Conservation (phyloP, 2,113 vertebrate genomes). For the Cisticola juncidis region DNA sequence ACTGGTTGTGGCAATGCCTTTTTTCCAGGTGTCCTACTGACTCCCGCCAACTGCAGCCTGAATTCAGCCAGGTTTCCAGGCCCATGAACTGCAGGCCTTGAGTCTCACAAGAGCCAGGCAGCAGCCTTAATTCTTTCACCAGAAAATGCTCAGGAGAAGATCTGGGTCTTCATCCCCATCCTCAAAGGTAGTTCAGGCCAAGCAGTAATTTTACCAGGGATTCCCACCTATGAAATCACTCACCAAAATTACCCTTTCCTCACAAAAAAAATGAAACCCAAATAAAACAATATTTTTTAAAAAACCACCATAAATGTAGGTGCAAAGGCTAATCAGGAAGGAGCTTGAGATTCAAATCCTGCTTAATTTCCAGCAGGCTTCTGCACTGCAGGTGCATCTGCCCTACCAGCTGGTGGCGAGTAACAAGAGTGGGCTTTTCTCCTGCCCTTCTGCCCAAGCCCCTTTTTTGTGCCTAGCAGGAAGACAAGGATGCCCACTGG, state of each 20-base stretch:
- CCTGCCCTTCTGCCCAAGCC: neutral
- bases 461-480: neutral
- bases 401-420: neutral
- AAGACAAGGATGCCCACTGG: fast-evolving
- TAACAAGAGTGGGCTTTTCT: neutral
- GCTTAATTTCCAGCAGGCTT: neutral
- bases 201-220: neutral
- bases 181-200: neutral
- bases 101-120: neutral
- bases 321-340: neutral
- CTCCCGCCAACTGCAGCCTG: neutral
- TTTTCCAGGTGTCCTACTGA: neutral
- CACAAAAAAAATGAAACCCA: neutral
- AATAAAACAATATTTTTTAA: neutral
- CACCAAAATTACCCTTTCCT: neutral
- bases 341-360: neutral
- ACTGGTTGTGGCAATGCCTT: neutral
- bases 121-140: neutral
- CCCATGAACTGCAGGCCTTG: neutral
- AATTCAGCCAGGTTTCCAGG: neutral
- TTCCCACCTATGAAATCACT: neutral
- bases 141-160: neutral
- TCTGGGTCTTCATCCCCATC: neutral
- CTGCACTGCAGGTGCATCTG: neutral
- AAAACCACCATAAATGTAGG: neutral